Percentiles rank a stretch among this genome's conserved stretches.
phyloP scores from a whole-genome alignment of 2,888 invertebrate genomes.

The Aricia artaxerxes region DNA sequence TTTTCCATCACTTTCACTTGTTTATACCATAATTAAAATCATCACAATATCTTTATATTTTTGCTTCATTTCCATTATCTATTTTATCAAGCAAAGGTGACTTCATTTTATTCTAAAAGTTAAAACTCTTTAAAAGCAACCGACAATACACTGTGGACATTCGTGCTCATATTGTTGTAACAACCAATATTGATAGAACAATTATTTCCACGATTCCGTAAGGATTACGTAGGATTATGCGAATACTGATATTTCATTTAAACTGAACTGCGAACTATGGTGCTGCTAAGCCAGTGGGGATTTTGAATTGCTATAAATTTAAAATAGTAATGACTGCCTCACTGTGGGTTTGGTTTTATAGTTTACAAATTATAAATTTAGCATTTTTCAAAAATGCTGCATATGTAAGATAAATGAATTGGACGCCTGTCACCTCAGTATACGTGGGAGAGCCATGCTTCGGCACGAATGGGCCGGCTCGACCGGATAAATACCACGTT shows the following conservation, averaged over 20 bases:
- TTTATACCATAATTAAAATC: too few relatives aligned
- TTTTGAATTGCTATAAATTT: constrained; percentile 25
- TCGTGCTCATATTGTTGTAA: background rate
- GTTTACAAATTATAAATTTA: constrained; percentile 4
- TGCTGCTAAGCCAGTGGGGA: constrained; percentile 22
- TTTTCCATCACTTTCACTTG: too few relatives aligned
- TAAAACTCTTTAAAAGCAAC: background rate
- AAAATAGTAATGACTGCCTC: constrained; percentile 5
- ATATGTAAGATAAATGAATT: background rate
- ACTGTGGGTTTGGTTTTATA: background rate
- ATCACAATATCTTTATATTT: too few relatives aligned
- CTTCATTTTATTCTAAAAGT: background rate
- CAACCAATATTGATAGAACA: constrained; percentile 14
- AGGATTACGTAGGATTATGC: constrained; percentile 25
- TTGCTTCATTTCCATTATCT: too few relatives aligned
- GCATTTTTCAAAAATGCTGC: background rate
- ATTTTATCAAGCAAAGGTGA: background rate
- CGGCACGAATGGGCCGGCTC: too few relatives aligned
- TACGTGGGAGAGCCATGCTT: too few relatives aligned
- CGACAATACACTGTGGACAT: background rate
- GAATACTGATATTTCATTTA: constrained; percentile 29
- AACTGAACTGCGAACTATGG: constrained; percentile 25
- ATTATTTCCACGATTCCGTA: constrained; percentile 3
- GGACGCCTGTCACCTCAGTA: too few relatives aligned
- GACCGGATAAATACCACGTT: too few relatives aligned